Base-by-base conservation (phyloP, 2,888 invertebrate species). In the Biston betularia region DNA sequence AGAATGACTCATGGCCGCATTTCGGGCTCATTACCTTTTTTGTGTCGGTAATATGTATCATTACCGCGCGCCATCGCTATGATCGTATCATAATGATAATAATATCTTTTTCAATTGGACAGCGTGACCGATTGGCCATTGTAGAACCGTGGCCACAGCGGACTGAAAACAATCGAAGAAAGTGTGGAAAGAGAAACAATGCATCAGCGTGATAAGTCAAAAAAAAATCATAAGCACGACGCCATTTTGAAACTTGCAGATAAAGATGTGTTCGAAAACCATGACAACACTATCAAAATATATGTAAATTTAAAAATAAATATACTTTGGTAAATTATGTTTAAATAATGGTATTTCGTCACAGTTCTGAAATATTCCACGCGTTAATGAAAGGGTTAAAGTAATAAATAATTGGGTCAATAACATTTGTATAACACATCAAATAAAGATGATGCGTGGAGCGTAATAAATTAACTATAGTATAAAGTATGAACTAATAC, bases 91-190 rank as follows among this genome's bases (percentile, higher is more conserved):
- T 80, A 77, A 79, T 76, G 78, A 72, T 82, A 79, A 78, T 83
- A 80, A 81, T 85, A 84, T 86, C 83, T 80, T 76, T 84, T 86
- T 79, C 82, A 82, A 84, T 84, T 82, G 83, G 79, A 73, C 73
- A 75, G 78, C 74, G 74, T 70, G 69, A 71, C 77, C 76, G 75
- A 76, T 75, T 66, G 72, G 57, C 63, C 24, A 67, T 63, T 67
- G 67, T 59, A 9, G 55, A 40, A 10, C 45, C 11, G 34, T 14
- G 34, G 14, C 14, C 52, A 45, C 11, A 14, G 33, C 49, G 55
- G 33, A 15, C 46, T 53, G 57, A 15, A 63, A 67, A 63, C 54
- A 67, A 66, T 66, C 49, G 66, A 55, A 63, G 63, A 68, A 63
- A 63, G 67, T 38, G 48, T 56, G 49, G 66, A 62, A 57, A 62